phyloP scores from a whole-genome alignment of 23 tunicate genomes.

The Ciona savignyi region DNA sequence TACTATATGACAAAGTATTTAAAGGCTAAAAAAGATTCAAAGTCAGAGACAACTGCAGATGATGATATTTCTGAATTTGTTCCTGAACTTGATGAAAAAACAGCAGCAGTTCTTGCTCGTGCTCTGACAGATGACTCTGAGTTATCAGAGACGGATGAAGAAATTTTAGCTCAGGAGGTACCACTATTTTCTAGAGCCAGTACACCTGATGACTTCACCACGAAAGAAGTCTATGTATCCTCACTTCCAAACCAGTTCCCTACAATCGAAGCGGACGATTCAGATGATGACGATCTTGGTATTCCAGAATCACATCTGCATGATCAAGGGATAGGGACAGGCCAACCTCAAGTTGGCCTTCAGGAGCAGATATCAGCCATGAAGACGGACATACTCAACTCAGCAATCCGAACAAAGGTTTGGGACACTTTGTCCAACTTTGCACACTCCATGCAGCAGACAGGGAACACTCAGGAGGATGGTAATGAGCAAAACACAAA shows the following conservation, averaged over 20 bases:
- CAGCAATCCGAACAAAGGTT: slow-evolving; percentile 5
- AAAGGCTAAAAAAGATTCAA: slow-evolving; percentile 1
- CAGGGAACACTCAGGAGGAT: neutral
- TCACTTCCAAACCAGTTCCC: slow-evolving; percentile 8
- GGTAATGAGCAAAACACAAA: neutral
- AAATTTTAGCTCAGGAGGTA: slow-evolving; percentile 27
- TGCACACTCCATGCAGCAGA: slow-evolving; percentile 3
- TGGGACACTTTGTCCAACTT: slow-evolving; percentile 4
- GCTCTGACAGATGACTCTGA: slow-evolving; percentile 53
- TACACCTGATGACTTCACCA: slow-evolving; percentile 5
- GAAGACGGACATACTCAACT: slow-evolving; percentile 8
- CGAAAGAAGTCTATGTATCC: neutral
- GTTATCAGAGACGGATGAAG: slow-evolving; percentile 72
- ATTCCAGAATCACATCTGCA: slow-evolving; percentile 4
- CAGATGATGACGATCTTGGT: slow-evolving; percentile 38
- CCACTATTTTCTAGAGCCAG: slow-evolving; percentile 33
- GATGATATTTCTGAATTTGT: slow-evolving; percentile 66
- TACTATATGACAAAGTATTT: slow-evolving; percentile 21
- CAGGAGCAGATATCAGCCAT: neutral
- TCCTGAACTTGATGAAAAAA: slow-evolving; percentile 48
- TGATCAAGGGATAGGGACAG: neutral
- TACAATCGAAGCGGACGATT: neutral
- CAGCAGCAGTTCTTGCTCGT: slow-evolving; percentile 58
- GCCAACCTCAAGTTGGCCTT: neutral
- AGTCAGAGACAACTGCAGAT: neutral